Base-by-base conservation (phyloP, 1,140 invertebrate species). In the Pectinophora gossypiella region DNA sequence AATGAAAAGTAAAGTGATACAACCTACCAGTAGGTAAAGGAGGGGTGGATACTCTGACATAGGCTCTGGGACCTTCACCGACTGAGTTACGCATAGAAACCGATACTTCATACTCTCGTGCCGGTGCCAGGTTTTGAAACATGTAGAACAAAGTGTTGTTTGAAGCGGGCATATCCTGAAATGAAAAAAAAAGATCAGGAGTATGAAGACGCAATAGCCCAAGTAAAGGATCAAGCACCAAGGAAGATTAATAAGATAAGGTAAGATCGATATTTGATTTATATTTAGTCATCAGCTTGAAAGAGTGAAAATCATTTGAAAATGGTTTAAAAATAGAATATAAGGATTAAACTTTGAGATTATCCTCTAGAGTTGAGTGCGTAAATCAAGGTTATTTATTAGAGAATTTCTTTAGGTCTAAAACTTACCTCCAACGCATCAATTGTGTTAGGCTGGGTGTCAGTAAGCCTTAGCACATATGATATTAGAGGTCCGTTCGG, bases 401-500 rank as follows among this genome's bases (percentile, higher is more conserved):
- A n/a, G n/a, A n/a, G n/a, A n/a, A 7, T 32, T 9, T 1, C 2
- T 32, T 32, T 40, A 13, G n/a, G 36, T 44, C 1, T 44, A 19
- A 43, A 43, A 19, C 5, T 61, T 72, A 92, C 90, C 91, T 94
- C 91, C 74, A 92, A 76, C 75, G 91, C 91, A 65, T 92, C 88
- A 68, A 90, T 91, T 22, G 91, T 90, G 62, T 89, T 89, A 5
- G 87, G 86, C 35, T 88, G 81, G 20, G 86, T 86, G 59, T 91
- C 90, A 36, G 89, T 88, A 16, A 94, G 89, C 64, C 93, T 90
- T 40, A 97, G 85, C 45, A 94, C 92, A 88, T 97, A 97, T 38
- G 95, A 95, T 40, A 96, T 91, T 58, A 98, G 89, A 54, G 94
- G 95, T 48, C 95, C 96, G 80, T 97, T 97, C 18, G 94, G 93